Evolutionary conservation across 2,888 invertebrate genomes (phyloP), one percentile per base, ranked within the genome.

Genomic region (Coecobrya sp.): DNA sequence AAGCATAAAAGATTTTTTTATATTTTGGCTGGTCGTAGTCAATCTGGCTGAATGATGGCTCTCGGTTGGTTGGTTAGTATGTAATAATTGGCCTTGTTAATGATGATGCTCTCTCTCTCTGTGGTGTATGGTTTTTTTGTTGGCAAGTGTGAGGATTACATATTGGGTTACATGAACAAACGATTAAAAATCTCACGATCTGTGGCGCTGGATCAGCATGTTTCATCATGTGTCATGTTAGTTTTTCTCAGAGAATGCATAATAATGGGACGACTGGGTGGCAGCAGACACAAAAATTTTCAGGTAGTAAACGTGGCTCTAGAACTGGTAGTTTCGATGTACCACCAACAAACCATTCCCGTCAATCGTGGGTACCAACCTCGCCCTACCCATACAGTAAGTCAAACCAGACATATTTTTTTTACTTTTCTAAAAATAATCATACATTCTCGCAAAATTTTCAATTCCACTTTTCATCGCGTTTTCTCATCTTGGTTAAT

Each of bases 271-370:
- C 36, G 59, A 42, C 36, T 13, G 70, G 70, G 70, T 36, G 70
- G 42, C 16, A 70, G 36, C 25, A 19, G 0, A 62, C 19, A 59
- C 8, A 13, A 25, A 76, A 4, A 4, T 49, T 93, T 93, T 52
- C 93, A 95, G 95, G 95, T 93, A 94, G 94, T 94, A 95, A 95
- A 93, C 94, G 95, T 86, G 95, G 95, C 91, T 93, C 94, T 68
- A 92, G 94, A 88, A 94, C 94, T 82, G 94, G 94, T 89, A 94
- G 94, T 93, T 94, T 94, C 82, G 94, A 95, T 88, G 94, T 94
- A 86, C 94, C 94, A 93, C 94, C 94, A 65, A 95, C 94, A 82
- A 94, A 95, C 93, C 94, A 95, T 94, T 94, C 94, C 94, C 94
- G 94, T 85, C 94, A 94, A 87, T 94, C 94, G 59, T 94, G 94